Evolutionary conservation across 2,888 invertebrate species (phyloP).

Genomic region (Clunio marinus): DNA sequence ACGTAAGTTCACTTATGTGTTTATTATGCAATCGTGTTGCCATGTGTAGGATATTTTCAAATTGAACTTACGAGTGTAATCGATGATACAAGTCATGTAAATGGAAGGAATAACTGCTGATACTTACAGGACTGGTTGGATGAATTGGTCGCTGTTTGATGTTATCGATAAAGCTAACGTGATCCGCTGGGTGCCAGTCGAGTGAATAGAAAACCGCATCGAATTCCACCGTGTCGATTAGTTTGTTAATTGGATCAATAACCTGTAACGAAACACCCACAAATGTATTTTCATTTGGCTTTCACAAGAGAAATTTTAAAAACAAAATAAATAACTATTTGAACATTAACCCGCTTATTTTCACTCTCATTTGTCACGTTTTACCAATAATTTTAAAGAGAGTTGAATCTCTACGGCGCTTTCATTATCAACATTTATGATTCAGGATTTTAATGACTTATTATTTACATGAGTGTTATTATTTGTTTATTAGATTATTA

Average conservation of each 20-base stretch:
- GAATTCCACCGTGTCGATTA: slow-evolving; percentile 76
- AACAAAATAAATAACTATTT: too few species aligned
- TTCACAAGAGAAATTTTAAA: too few species aligned
- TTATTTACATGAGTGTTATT: too few species aligned
- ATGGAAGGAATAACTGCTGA: not conserved
- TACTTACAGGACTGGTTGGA: slow-evolving; percentile 63
- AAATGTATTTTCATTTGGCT: too few species aligned
- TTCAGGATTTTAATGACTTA: too few species aligned
- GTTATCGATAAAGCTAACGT: slow-evolving; percentile 95
- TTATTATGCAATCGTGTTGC: slow-evolving; percentile 13
- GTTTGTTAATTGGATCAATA: slow-evolving; percentile 82
- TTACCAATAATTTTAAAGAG: too few species aligned
- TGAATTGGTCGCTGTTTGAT: slow-evolving; percentile 71
- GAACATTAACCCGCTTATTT: too few species aligned
- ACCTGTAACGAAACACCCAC: slow-evolving; percentile 58
- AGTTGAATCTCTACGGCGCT: too few species aligned
- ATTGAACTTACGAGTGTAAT: not conserved
- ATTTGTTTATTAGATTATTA: too few species aligned
- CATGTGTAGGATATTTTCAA: not conserved
- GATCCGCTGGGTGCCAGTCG: slow-evolving; percentile 96
- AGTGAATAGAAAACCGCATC: slow-evolving; percentile 88
- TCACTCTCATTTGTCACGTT: too few species aligned
- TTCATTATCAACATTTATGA: too few species aligned
- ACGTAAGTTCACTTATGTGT: not conserved
- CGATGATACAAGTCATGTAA: not conserved